Evolutionary conservation across 2,888 invertebrate genomes (phyloP), one percentile per base, ranked within the genome.

Genomic region (Tinea semifulvella): DNA sequence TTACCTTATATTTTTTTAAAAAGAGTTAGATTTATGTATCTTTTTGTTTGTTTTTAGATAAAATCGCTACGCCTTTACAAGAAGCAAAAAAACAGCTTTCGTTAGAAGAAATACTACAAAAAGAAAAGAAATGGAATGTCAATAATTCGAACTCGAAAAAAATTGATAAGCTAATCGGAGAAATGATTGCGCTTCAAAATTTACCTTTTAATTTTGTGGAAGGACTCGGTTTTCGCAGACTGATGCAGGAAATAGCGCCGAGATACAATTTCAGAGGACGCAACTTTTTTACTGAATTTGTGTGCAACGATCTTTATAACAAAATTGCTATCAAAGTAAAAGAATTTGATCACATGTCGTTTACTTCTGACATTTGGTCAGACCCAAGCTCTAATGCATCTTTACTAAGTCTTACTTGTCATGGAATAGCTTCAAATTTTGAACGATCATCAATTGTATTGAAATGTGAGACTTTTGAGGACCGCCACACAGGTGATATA

Each of bases 121-220:
- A 48, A 47, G 36, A 25, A 19, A 44, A 44, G 25, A 49, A 48
- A 28, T 52, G 50, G 47, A 48, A 50, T 26, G 28, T 8, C 14
- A 44, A 47, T 14, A 47, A 49, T 42, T 1, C 6, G 3, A 51
- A 51, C 19, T 49, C 47, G 10, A 45, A 47, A 48, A 49, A 51
- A 45, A 50, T 53, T 28, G 52, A 53, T 19, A 46, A 53, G 26
- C 43, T 52, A 1, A 53, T 55, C 27, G 50, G 49, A 14, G 54
- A 56, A 52, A 56, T 56, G 53, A 54, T 56, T 43, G 56, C 54
- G 5, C 40, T 53, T 26, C 53, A 57, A 44, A 49, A 55, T 52
- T 47, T 57, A 48, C 52, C 55, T 1, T 50, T 55, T 38, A 47
- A 51, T 39, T 57, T 57, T 52, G 57, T 54, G 8, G 54, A 57